Base-by-base conservation (phyloP, 2,888 invertebrate species). In the Coelinius sp. region DNA sequence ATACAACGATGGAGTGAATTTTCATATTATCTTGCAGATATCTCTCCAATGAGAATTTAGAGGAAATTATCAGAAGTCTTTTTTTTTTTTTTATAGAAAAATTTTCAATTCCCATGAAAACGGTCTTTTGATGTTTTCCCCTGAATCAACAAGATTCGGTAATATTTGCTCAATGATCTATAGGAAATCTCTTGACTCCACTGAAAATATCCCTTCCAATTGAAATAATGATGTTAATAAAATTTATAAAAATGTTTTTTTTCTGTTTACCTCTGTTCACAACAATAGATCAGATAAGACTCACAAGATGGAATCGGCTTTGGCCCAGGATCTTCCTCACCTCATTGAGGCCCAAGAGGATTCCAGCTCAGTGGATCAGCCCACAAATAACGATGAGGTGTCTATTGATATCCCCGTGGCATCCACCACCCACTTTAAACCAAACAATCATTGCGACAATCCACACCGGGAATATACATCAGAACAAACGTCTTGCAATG, bases 291-390 rank as follows among this genome's bases (percentile, higher is more conserved):
- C 71, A 35, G 56, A 74, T 46, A 53, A 35, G n/a, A 70, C 69
- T 68, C 76, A 76, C 82, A 82, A 83, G 80, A 86, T 86, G 86
- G 86, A 87, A 82, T 83, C 81, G 73, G 75, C 85, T 80, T 81
- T 74, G 81, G 82, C 75, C 75, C 71, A 80, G 77, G 79, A 80
- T 67, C 65, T 52, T 64, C 52, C 63, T 63, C 38, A 12, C 62
- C 76, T 64, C 66, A 70, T 77, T 75, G 75, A 75, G 78, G 83
- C 76, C 79, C 83, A 81, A 80, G 83, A 81, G 76, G 82, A 80
- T 81, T 82, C 82, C 79, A 82, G 68, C 79, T 76, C 82, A 77
- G 75, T 77, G 71, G 78, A 79, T 20, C 71, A 71, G 31, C 68
- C 52, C 2, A 12, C 67, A 73, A 35, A 52, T 25, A 59, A 69